Evolutionary conservation across 2,113 vertebrate species (phyloP), one percentile per base, ranked within the genome.

Genomic region (Sturnus vulgaris): DNA sequence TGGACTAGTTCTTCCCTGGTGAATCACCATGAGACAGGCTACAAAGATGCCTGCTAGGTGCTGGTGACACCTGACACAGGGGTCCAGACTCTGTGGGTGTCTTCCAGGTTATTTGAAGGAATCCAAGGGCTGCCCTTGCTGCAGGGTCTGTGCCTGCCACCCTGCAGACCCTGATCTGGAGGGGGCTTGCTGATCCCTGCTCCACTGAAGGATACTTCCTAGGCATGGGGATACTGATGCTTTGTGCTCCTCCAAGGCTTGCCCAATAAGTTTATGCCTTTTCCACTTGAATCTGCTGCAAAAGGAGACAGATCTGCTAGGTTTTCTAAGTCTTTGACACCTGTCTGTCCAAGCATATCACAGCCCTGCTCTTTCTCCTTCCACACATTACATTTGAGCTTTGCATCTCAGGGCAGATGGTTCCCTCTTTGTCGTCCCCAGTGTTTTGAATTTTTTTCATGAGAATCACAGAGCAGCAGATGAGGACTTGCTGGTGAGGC

Each of bases 11-110:
- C 69, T 56, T 75, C 15, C 24, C n/a, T 22, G 2, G 12, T 44
- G 22, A 57, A 46, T 59, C 49, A 31, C n/a, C 4, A 2, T 24
- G 64, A 46, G 53, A 53, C 19, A 49, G 49, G 31, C 27, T 40
- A 82, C 20, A 69, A 60, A 57, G 39, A 27, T 6, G 5, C 16
- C 12, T 3, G 8, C 28, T 14, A 23, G 39, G 52, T 60, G 20
- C 33, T 1, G 0, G 31, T 49, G 55, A 44, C 40, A 69, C 14
- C 55, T 1, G 2, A 21, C 7, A 6, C 33, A 59, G 18, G 9
- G 40, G 15, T 9, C 1, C 39, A 68, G 72, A 33, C 21, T 15
- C 57, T 77, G 33, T n/a, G 52, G 3, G 15, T 37, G 25, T 42
- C 33, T 73, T 56, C 35, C 55, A 73, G 71, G 56, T 75, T 56